These are phyloP conservation scores for Agrotis clavis DNA, from an alignment of 2,888 invertebrate species.

Conservation along the genomic window DNA sequence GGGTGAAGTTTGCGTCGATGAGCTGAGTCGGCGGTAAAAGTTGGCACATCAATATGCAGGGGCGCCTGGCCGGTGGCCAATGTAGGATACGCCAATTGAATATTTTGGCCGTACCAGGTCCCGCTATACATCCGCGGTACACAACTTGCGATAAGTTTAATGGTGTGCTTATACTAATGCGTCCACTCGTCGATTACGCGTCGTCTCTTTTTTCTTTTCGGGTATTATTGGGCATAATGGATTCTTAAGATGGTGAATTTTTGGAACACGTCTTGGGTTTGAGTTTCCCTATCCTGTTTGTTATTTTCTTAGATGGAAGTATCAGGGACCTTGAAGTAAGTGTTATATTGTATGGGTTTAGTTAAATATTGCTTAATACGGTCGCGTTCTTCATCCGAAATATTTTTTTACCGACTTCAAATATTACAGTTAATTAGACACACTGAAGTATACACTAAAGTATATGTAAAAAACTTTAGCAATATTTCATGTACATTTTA, in stretches of 20 bases:
- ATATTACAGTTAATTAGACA: too few relatives aligned
- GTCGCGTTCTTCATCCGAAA: too few relatives aligned
- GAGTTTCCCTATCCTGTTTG: not conserved
- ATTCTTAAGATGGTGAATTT: slow-evolving; percentile 19
- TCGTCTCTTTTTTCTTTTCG: slow-evolving; percentile 32
- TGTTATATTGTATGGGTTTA: too few relatives aligned
- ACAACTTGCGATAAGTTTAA: slow-evolving; percentile 83
- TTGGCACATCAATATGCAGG: slow-evolving; percentile 88
- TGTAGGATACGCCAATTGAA: slow-evolving; percentile 88
- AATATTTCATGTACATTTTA: too few relatives aligned
- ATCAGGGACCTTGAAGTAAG: too few relatives aligned
- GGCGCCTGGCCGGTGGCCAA: slow-evolving; percentile 85
- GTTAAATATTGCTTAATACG: too few relatives aligned
- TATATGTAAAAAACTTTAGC: too few relatives aligned
- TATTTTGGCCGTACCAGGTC: slow-evolving; percentile 82
- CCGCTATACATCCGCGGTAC: slow-evolving; percentile 80
- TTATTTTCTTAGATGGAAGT: not conserved
- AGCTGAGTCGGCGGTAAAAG: slow-evolving; percentile 84
- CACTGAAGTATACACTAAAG: too few relatives aligned
- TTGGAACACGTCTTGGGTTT: not conserved
- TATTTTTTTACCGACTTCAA: too few relatives aligned
- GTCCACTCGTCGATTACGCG: slow-evolving; percentile 64
- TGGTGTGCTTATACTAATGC: slow-evolving; percentile 77
- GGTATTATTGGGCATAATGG: slow-evolving; percentile 18
- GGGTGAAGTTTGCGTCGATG: slow-evolving; percentile 79